These are phyloP conservation scores for Bergia sp. DNA, from an alignment of 92 coral and sea anemone genomes.

Conservation along the genomic window DNA sequence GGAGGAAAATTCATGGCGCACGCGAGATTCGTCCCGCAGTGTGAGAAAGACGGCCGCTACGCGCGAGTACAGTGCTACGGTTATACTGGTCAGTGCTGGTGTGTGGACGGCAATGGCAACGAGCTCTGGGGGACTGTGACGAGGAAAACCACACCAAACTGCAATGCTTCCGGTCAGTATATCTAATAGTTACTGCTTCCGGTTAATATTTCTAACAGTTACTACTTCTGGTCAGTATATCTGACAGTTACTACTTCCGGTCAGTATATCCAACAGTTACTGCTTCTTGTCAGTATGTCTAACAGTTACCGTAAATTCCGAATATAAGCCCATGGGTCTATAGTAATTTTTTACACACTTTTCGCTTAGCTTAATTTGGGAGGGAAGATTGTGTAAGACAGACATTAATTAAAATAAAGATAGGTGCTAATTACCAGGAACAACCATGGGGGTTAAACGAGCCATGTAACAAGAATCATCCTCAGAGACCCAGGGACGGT, in stretches of 20 bases:
- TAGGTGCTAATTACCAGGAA: too few relatives aligned
- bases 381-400: too few relatives aligned
- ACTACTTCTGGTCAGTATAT: slow-evolving; percentile 17
- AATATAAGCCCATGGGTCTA: too few relatives aligned
- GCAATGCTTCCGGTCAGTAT: slow-evolving; percentile 48
- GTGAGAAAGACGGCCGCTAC: slow-evolving; percentile 75
- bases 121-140: slow-evolving; percentile 72
- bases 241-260: neutral
- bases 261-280: too few relatives aligned
- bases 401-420: too few relatives aligned
- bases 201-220: neutral
- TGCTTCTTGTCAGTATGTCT: slow-evolving; percentile 22
- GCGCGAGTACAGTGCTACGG: slow-evolving; percentile 78
- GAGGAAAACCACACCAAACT: slow-evolving; percentile 70
- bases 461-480: too few relatives aligned
- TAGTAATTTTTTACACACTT: too few relatives aligned
- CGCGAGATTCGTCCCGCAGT: slow-evolving; percentile 67
- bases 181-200: neutral
- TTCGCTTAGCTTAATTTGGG: too few relatives aligned
- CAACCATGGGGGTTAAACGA: too few relatives aligned
- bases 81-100: slow-evolving; percentile 91
- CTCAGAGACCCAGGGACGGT: too few relatives aligned
- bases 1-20: neutral
- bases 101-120: slow-evolving; percentile 89
- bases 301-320: too few relatives aligned